These are phyloP conservation scores for Nomada hirtipes DNA, from an alignment of 2,888 invertebrate species.

Conservation along the genomic window DNA sequence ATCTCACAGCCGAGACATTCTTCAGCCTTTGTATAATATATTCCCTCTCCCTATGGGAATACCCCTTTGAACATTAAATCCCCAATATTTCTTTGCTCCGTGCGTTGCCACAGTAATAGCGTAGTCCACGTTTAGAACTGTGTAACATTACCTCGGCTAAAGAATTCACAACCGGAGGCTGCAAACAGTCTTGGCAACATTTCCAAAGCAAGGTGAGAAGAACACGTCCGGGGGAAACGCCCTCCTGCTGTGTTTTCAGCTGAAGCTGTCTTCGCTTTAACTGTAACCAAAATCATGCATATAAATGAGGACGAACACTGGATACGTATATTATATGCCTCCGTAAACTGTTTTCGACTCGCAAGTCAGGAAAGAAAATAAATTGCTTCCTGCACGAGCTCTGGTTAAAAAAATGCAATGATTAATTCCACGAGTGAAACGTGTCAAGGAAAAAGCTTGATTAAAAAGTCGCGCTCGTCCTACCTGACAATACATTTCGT, in stretches of 20 bases:
- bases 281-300: slow-evolving; percentile 80
- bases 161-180: slow-evolving; percentile 91
- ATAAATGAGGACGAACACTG: slow-evolving; percentile 28
- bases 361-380: slow-evolving; percentile 10
- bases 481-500: slow-evolving; percentile 94
- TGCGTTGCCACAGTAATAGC: too few species aligned
- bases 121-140: not conserved
- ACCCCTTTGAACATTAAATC: too few species aligned
- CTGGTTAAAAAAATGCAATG: too few species aligned
- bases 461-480: slow-evolving; percentile 14
- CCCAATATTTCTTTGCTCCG: too few species aligned
- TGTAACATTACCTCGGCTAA: slow-evolving; percentile 88
- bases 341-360: slow-evolving; percentile 5
- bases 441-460: not conserved
- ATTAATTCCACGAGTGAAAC: not conserved
- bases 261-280: slow-evolving; percentile 89
- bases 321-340: too few species aligned
- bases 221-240: slow-evolving; percentile 89
- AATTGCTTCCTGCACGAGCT: not conserved
- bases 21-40: too few species aligned
- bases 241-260: slow-evolving; percentile 86
- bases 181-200: slow-evolving; percentile 95
- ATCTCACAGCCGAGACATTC: too few species aligned
- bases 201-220: slow-evolving; percentile 93
- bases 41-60: too few species aligned